phyloP scores from a whole-genome alignment of 2,888 invertebrate species.

The Euphydryas editha region DNA sequence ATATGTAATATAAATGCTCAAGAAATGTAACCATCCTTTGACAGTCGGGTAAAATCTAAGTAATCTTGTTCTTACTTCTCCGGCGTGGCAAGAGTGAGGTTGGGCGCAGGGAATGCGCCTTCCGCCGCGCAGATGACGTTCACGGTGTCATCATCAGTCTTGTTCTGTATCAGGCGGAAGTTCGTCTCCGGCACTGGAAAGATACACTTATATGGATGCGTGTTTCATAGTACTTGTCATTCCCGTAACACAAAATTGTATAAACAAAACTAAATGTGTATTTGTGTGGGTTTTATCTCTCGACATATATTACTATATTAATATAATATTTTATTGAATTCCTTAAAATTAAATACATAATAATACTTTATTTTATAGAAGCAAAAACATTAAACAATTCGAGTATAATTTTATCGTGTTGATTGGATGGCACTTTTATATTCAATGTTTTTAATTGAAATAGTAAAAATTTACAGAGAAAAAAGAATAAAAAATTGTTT shows the following conservation, averaged over 20 bases:
- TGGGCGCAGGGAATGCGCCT: slow-evolving; percentile 83
- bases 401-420: not conserved
- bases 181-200: slow-evolving; percentile 80
- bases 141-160: slow-evolving; percentile 78
- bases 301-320: too few species aligned
- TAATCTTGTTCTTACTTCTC: slow-evolving; percentile 61
- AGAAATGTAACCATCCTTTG: too few species aligned
- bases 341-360: too few species aligned
- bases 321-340: too few species aligned
- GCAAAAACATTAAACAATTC: not conserved
- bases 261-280: too few species aligned
- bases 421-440: not conserved
- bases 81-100: slow-evolving; percentile 77
- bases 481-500: not conserved
- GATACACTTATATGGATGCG: slow-evolving; percentile 31
- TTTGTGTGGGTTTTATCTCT: too few species aligned
- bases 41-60: not conserved
- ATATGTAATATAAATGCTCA: too few species aligned
- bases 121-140: slow-evolving; percentile 83
- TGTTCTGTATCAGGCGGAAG: slow-evolving; percentile 80
- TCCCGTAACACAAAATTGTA: not conserved
- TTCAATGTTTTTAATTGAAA: not conserved
- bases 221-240: not conserved
- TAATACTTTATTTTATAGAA: not conserved
- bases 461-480: too few species aligned